A percentile compares a stretch with the other conserved stretches of the same genome.
Conservation (phyloP, 2,888 invertebrate species). For the Plemyria rubiginata region DNA sequence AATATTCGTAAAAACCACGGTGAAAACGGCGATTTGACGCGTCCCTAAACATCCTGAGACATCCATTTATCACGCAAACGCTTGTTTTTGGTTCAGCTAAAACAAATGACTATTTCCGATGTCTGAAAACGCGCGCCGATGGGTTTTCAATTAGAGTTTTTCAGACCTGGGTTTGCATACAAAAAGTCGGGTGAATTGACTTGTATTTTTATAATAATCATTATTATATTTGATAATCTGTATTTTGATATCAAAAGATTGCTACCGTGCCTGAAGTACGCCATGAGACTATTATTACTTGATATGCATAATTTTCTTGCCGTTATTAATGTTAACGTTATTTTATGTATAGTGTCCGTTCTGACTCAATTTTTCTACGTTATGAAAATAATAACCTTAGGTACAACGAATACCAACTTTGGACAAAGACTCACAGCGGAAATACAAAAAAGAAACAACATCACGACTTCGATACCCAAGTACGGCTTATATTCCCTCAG, state of each 20-base stretch:
- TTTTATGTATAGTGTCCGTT: neutral
- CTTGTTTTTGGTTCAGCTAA: slow-evolving; percentile 8
- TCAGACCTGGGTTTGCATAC: no score
- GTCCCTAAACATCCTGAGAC: neutral
- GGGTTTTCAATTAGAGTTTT: neutral
- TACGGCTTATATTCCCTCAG: no score
- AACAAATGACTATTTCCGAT: neutral
- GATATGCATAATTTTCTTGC: no score
- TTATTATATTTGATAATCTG: no score
- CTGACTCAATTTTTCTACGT: slow-evolving; percentile 20
- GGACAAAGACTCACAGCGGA: slow-evolving; percentile 3
- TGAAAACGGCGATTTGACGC: neutral
- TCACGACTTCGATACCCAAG: no score
- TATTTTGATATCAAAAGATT: no score
- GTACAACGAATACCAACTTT: slow-evolving; percentile 6
- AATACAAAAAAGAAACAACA: neutral
- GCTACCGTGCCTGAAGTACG: no score
- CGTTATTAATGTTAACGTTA: no score
- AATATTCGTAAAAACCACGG: neutral
- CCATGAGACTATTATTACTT: no score
- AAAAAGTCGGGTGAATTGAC: no score
- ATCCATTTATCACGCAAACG: slow-evolving; percentile 1
- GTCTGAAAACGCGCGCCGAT: neutral
- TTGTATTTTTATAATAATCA: no score
- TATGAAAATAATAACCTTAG: slow-evolving; percentile 17